A percentile compares a stretch with the other conserved stretches of the same genome.
phyloP scores from a whole-genome alignment of 2,888 invertebrate genomes.

The Polydrusus tereticollis region DNA sequence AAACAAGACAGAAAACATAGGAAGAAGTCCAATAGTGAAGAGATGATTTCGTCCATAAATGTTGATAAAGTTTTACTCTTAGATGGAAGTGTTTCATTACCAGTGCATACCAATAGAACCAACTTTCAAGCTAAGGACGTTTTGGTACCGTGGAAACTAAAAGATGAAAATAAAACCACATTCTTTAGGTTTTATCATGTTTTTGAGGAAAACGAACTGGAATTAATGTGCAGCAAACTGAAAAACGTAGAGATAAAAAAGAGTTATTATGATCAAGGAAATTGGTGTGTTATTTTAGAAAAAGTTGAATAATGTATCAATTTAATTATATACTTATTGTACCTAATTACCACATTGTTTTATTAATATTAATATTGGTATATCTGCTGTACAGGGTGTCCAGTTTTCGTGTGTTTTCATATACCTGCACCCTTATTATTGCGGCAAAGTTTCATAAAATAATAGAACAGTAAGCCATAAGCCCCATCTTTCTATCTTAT shows the following conservation, averaged over 20 bases:
- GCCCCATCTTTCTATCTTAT: no score
- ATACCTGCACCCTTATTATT: no score
- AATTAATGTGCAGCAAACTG: constrained; percentile 73
- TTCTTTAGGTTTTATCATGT: constrained; percentile 94
- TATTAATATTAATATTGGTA: no score
- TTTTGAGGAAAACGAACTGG: constrained; percentile 87
- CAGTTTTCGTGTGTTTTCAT: no score
- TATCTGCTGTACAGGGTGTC: no score
- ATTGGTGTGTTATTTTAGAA: constrained; percentile 85
- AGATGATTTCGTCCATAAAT: constrained; percentile 55
- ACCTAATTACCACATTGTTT: no score
- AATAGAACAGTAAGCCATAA: no score
- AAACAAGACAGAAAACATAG: constrained; percentile 72
- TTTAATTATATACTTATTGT: background rate
- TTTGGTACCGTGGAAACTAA: constrained; percentile 95
- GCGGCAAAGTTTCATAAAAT: no score
- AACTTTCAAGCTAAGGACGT: constrained; percentile 92
- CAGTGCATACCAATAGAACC: constrained; percentile 91
- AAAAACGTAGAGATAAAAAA: constrained; percentile 71
- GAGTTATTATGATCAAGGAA: constrained; percentile 95
- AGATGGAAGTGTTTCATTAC: constrained; percentile 68
- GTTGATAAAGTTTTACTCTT: constrained; percentile 53
- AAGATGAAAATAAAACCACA: constrained; percentile 69
- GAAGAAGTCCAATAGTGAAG: constrained; percentile 57
- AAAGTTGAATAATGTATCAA: background rate